A percentile compares a stretch with the other conserved stretches of the same genome.
phyloP scores from a whole-genome alignment of 2,113 vertebrate genomes.

The Dermatemys mawii region DNA sequence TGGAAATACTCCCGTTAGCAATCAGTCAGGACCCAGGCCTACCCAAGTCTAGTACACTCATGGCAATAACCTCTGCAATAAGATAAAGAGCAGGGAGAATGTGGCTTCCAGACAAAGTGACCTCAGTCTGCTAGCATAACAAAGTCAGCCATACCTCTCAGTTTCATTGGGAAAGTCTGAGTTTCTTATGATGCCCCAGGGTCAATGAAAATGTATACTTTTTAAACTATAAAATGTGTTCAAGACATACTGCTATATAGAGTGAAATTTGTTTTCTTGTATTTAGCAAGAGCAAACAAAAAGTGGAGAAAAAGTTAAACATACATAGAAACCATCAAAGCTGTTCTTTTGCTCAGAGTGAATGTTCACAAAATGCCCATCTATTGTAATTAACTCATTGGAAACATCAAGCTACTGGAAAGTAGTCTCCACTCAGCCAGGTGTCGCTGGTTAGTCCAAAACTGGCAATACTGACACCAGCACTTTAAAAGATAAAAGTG shows the following conservation, averaged over 20 bases:
- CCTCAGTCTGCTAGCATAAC: background rate
- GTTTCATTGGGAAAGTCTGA: background rate
- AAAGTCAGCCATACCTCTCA: background rate
- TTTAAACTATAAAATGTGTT: background rate
- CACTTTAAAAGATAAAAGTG: background rate
- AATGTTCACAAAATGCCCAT: too few relatives aligned
- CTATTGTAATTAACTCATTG: too few relatives aligned
- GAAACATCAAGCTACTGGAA: background rate
- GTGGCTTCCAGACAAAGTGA: background rate
- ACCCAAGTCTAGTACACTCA: background rate
- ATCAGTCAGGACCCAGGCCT: background rate
- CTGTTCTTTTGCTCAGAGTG: background rate
- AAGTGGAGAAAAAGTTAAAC: background rate
- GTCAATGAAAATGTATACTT: accelerated
- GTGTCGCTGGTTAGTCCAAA: background rate
- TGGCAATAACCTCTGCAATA: background rate
- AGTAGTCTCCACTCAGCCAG: background rate
- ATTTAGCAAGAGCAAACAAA: background rate
- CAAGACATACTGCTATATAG: background rate
- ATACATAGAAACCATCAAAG: background rate
- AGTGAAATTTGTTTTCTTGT: background rate
- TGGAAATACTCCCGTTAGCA: background rate
- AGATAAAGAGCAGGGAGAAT: background rate
- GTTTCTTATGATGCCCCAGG: background rate
- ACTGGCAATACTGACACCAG: background rate